These are phyloP conservation scores for Sebastes iracundus DNA, from an alignment of 2,797 vertebrate species.

Conservation along the genomic window DNA sequence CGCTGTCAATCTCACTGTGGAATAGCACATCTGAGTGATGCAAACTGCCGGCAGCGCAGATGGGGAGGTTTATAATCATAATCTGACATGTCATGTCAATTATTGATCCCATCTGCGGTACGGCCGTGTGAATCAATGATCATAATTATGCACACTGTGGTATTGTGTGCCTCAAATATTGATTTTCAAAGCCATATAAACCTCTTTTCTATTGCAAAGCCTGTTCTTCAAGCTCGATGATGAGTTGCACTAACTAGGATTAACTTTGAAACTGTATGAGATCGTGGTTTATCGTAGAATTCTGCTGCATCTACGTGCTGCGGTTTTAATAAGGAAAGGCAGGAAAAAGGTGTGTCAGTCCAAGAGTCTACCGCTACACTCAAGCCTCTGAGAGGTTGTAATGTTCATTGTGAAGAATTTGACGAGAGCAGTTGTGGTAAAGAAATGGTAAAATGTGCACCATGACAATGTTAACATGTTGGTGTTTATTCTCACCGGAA, in stretches of 20 bases:
- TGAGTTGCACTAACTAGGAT: background rate
- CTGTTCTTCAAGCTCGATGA: background rate
- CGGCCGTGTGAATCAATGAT: conserved; percentile 3
- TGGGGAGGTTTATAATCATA: conserved; percentile 6
- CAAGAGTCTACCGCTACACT: background rate
- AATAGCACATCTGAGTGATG: conserved; percentile 9
- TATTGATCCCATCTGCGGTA: conserved; percentile 17
- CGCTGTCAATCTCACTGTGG: conserved; percentile 33
- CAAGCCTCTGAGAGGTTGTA: background rate
- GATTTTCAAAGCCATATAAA: conserved; percentile 5
- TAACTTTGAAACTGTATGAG: background rate
- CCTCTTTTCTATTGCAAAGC: background rate
- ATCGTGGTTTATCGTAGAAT: background rate
- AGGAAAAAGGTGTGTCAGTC: background rate
- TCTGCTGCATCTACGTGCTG: background rate
- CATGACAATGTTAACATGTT: background rate
- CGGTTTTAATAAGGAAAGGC: background rate
- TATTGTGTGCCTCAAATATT: background rate
- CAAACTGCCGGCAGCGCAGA: background rate
- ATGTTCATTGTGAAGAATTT: background rate
- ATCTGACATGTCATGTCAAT: conserved; percentile 25
- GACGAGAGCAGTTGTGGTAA: background rate
- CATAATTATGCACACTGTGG: background rate
- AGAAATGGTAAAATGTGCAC: background rate
- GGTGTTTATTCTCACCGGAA: background rate